Percentiles rank a stretch among this genome's conserved stretches.
phyloP scores from a whole-genome alignment of 1,140 invertebrate genomes.

The Ladona fulva region DNA sequence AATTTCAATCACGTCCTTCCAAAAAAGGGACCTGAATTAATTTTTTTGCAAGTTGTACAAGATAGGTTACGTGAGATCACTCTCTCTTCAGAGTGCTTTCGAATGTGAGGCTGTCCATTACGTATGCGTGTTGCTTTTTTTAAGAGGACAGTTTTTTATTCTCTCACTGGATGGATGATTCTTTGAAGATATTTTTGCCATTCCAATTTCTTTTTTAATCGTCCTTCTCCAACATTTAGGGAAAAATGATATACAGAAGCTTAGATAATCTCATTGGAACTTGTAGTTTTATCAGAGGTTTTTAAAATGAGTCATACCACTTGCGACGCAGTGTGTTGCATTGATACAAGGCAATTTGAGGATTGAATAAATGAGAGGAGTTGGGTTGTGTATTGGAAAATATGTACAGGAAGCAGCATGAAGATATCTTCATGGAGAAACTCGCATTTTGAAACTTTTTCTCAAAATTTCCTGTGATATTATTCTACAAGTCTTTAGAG shows the following conservation, averaged over 20 bases:
- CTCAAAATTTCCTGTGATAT: constrained; percentile 10
- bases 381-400: background rate
- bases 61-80: too few species aligned
- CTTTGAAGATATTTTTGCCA: constrained; percentile 1
- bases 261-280: background rate
- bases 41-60: too few species aligned
- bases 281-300: background rate
- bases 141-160: background rate
- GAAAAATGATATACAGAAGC: background rate
- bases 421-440: background rate
- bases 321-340: background rate
- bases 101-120: background rate
- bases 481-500: constrained; percentile 6
- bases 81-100: background rate
- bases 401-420: background rate
- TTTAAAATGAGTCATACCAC: background rate
- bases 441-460: constrained; percentile 10
- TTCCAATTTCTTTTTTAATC: constrained; percentile 8
- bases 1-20: too few species aligned
- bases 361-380: background rate
- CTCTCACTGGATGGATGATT: background rate
- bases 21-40: too few species aligned
- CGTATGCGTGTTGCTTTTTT: background rate
- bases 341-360: background rate
- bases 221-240: background rate